Conservation (phyloP, 2,113 vertebrate species). For the Anguilla rostrata region DNA sequence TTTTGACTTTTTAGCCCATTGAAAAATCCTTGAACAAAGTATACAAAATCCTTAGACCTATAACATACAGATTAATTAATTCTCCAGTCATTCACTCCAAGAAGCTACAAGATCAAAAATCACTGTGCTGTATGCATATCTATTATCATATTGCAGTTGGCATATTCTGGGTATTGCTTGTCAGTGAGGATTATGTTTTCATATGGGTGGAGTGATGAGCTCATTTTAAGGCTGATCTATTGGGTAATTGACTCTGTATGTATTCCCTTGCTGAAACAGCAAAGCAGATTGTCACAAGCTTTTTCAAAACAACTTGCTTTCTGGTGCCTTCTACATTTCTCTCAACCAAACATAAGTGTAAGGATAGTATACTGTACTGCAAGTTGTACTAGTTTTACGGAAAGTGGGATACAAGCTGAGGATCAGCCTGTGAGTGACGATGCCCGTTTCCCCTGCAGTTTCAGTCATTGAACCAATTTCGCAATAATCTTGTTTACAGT, state of each 20-base stretch:
- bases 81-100: not conserved
- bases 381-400: not conserved
- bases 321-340: not conserved
- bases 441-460: not conserved
- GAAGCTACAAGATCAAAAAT: not conserved
- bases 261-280: too few relatives aligned
- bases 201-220: too few relatives aligned
- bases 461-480: not conserved
- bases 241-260: too few relatives aligned
- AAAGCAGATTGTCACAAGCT: not conserved
- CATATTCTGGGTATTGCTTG: too few relatives aligned
- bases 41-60: not conserved
- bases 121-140: not conserved
- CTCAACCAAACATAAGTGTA: not conserved
- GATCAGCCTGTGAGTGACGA: not conserved
- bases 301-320: not conserved
- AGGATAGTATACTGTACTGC: not conserved
- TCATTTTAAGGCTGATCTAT: too few relatives aligned
- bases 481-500: not conserved
- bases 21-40: not conserved
- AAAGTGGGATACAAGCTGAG: not conserved
- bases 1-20: not conserved
- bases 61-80: not conserved
- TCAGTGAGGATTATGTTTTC: too few relatives aligned
- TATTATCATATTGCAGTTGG: too few relatives aligned